phyloP scores from a whole-genome alignment of 2,888 invertebrate species.

The Ochropacha duplaris region DNA sequence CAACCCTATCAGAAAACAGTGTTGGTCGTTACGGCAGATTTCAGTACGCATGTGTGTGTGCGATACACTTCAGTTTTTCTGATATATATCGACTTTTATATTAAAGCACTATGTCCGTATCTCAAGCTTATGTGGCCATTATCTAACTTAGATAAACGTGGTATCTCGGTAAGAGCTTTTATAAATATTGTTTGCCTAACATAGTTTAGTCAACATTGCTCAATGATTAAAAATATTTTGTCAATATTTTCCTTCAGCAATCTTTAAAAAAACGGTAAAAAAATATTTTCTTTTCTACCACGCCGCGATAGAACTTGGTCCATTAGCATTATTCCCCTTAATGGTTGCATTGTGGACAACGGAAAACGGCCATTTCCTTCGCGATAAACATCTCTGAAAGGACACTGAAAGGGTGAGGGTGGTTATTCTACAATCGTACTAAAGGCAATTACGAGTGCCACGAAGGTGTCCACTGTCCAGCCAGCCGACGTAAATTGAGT shows the following conservation, averaged over 20 bases:
- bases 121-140: slow-evolving; percentile 75
- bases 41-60: slow-evolving; percentile 44
- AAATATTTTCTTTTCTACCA: slow-evolving; percentile 32
- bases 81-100: slow-evolving; percentile 65
- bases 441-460: slow-evolving; percentile 61
- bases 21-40: slow-evolving; percentile 1
- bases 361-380: slow-evolving; percentile 82
- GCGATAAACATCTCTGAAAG: slow-evolving; percentile 81
- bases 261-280: not conserved
- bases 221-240: not conserved
- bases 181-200: slow-evolving; percentile 51
- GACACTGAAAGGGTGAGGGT: slow-evolving; percentile 76
- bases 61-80: slow-evolving; percentile 60
- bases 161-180: slow-evolving; percentile 70
- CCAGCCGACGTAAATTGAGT: slow-evolving; percentile 11
- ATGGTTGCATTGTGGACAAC: slow-evolving; percentile 77
- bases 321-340: slow-evolving; percentile 76
- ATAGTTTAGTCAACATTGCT: slow-evolving; percentile 20
- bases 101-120: slow-evolving; percentile 70
- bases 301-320: slow-evolving; percentile 59
- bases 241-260: not conserved
- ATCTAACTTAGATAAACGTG: slow-evolving; percentile 68
- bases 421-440: slow-evolving; percentile 58
- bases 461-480: slow-evolving; percentile 55
- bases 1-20: not conserved